Base-by-base conservation (phyloP, 2,888 invertebrate genomes). In the Conops quadrifasciatus region DNA sequence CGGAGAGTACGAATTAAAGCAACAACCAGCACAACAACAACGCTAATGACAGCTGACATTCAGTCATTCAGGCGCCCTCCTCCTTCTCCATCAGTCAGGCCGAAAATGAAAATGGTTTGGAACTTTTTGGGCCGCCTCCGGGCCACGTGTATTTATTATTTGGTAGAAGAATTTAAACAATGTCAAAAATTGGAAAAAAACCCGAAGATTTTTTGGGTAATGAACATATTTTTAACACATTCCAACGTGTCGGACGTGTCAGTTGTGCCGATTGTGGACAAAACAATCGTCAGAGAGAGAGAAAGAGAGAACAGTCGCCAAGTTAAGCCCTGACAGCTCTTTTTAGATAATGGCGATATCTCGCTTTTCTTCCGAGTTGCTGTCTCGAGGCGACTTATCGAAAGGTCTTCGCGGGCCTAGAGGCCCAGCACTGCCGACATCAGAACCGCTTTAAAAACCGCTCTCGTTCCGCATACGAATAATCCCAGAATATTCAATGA, bases 101-200 rank as follows among this genome's bases (percentile, higher is more conserved):
- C 36, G 9, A 7, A 36, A 36, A 36, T 36, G 9, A 36, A 36
- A 36, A 36, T 36, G 9, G 9, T 7, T 36, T 59, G 45, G 43
- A 47, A 21, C n/a, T 45, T 65, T 49, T 21, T 51, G n/a, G 19
- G 3, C 16, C 51, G 65, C 21, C 21, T 28, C 15, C 56, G 53
- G 5, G 66, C 43, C 56, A 56, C 66, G 53, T 66, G 66, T 43
- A 47, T 43, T 28, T 1, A 19, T 59, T 59, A 5, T 19, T 36
- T 36, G 9, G 4, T 36, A 9, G 36, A 36, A 36, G 9, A 7
- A 36, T 36, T 4, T 36, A 36, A 36, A 36, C 36, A n/a, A 53
- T 53, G 53, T 19, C 53, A 21, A 53, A 53, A 53, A 21, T 53
- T 53, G 21, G 9, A 53, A 49, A 21, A 53, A 21, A 53, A 21